Conservation (phyloP, 2,113 vertebrate genomes). For the Phalacrocorax pelagicus region DNA sequence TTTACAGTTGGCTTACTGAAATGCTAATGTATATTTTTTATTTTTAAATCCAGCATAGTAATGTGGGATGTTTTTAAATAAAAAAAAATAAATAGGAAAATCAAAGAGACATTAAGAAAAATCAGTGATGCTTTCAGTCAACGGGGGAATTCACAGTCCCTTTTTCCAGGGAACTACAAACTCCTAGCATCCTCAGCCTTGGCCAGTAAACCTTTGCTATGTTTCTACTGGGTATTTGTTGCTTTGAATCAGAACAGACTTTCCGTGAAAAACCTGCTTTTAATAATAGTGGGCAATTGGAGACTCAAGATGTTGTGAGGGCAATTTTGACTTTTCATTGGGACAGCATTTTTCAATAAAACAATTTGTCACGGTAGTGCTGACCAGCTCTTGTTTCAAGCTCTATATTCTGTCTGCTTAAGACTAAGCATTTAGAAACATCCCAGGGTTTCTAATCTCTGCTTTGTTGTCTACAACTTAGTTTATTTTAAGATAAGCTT, state of each 20-base stretch:
- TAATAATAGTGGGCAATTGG: not conserved
- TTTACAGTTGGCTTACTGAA: not conserved
- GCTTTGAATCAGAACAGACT: not conserved
- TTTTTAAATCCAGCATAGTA: no score
- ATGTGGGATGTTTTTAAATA: not conserved
- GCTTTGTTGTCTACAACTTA: not conserved
- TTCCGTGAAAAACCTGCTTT: not conserved
- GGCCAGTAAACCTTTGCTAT: rapidly evolving
- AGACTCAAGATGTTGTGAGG: not conserved
- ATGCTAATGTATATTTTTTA: rapidly evolving
- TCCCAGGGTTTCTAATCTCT: not conserved
- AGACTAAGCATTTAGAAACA: not conserved
- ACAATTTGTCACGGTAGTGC: not conserved
- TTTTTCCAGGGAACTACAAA: not conserved
- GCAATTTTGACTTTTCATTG: not conserved
- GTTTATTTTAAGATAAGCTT: not conserved
- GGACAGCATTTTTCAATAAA: not conserved
- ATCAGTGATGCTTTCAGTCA: not conserved
- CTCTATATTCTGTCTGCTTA: not conserved
- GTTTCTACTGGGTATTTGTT: not conserved
- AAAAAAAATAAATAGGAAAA: rapidly evolving
- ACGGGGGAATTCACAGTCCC: not conserved
- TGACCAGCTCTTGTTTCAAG: not conserved
- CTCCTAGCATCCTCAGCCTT: not conserved
- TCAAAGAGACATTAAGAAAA: not conserved